Conservation (phyloP, 2,113 vertebrate species). For the Urocitellus parryii region DNA sequence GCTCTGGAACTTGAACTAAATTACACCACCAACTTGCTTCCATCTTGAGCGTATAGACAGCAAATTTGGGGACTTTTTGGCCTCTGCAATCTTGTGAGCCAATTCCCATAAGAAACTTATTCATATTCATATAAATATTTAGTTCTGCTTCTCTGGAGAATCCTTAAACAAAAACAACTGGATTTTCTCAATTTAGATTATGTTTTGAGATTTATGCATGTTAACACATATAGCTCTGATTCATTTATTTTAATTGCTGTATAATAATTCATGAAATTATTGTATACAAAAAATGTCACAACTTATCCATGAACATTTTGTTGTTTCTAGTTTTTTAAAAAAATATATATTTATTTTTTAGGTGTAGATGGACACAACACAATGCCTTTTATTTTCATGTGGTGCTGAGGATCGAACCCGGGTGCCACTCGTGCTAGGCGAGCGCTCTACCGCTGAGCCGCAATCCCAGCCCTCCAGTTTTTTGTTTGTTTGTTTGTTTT, state of each 20-base stretch:
- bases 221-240: not conserved
- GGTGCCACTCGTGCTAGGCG: too few relatives aligned
- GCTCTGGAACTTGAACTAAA: not conserved
- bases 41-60: not conserved
- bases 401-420: too few relatives aligned
- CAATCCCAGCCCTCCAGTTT: too few relatives aligned
- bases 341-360: too few relatives aligned
- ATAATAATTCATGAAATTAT: not conserved
- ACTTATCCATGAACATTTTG: not conserved
- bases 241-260: not conserved
- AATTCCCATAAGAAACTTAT: not conserved
- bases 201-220: not conserved
- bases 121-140: not conserved
- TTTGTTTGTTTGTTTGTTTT: too few relatives aligned
- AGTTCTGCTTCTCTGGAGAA: not conserved
- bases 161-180: not conserved
- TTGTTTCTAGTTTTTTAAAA: not conserved
- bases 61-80: not conserved
- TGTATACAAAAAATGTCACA: not conserved
- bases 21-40: not conserved
- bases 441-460: too few relatives aligned
- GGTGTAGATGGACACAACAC: too few relatives aligned
- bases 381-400: too few relatives aligned
- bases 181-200: not conserved
- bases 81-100: not conserved